A percentile compares a stretch with the other conserved stretches of the same genome.
phyloP scores from a whole-genome alignment of 2,888 invertebrate genomes.

The Crepidodera aurea region DNA sequence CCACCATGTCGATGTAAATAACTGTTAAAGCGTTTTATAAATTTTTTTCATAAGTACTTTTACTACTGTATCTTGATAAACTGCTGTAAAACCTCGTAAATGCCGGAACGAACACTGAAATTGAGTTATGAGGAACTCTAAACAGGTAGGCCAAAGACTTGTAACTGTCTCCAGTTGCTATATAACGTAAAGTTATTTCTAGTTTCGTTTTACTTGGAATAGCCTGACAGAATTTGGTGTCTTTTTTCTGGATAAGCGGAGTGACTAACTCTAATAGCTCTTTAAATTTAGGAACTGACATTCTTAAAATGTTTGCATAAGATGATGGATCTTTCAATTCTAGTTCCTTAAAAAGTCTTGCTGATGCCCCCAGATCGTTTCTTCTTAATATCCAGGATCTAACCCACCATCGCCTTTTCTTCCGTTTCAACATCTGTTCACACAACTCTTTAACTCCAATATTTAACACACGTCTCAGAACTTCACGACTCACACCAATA shows the following conservation, averaged over 20 bases:
- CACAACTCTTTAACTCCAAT: slow-evolving; percentile 4
- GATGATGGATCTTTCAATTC: neutral
- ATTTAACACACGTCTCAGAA: slow-evolving; percentile 9
- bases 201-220: neutral
- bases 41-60: neutral
- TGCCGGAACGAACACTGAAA: neutral
- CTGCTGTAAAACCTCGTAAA: neutral
- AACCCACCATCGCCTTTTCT: slow-evolving; percentile 1
- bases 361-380: neutral
- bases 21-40: slow-evolving; percentile 1
- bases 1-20: slow-evolving; percentile 5
- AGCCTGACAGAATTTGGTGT: neutral
- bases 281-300: neutral
- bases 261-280: neutral
- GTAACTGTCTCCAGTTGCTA: neutral
- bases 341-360: neutral
- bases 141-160: neutral
- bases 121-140: neutral
- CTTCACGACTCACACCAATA: slow-evolving; percentile 9
- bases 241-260: neutral
- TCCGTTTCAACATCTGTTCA: slow-evolving; percentile 8
- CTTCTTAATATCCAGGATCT: neutral
- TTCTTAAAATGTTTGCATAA: neutral
- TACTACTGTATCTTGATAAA: neutral
- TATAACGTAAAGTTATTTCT: neutral